These are phyloP conservation scores for Carlito syrichta DNA, from an alignment of 2,113 vertebrate genomes.

Conservation along the genomic window DNA sequence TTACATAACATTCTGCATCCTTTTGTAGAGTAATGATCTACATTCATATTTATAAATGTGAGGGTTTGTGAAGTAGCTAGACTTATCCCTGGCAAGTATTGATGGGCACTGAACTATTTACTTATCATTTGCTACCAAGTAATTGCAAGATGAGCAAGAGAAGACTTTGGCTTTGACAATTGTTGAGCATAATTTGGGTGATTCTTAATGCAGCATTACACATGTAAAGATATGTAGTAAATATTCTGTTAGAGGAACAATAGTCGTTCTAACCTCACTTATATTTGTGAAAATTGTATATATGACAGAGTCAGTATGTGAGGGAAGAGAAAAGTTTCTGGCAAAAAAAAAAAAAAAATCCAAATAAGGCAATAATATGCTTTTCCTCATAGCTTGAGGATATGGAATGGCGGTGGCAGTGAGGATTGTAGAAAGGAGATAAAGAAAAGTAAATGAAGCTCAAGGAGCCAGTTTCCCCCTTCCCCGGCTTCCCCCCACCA, in stretches of 20 bases:
- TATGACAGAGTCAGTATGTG: background rate
- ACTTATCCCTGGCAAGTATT: background rate
- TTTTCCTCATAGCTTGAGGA: background rate
- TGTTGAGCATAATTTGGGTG: background rate
- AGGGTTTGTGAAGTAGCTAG: background rate
- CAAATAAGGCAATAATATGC: background rate
- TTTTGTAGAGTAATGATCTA: background rate
- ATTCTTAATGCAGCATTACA: background rate
- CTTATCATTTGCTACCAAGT: background rate
- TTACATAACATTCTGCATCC: background rate
- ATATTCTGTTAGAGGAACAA: background rate
- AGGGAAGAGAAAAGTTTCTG: background rate
- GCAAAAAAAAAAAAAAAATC: background rate
- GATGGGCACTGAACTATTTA: background rate
- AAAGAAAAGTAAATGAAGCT: background rate
- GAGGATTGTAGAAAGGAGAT: background rate
- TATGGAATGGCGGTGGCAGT: background rate
- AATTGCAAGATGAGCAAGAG: background rate
- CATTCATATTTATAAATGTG: background rate
- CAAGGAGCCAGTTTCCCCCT: background rate
- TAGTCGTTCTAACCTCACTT: background rate
- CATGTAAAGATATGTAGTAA: background rate
- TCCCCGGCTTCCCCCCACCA: fast-evolving
- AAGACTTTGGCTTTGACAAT: background rate
- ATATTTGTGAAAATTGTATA: background rate